Evolutionary conservation across 2,888 invertebrate species (phyloP).

Genomic region (Anoplius nigerrimus): DNA sequence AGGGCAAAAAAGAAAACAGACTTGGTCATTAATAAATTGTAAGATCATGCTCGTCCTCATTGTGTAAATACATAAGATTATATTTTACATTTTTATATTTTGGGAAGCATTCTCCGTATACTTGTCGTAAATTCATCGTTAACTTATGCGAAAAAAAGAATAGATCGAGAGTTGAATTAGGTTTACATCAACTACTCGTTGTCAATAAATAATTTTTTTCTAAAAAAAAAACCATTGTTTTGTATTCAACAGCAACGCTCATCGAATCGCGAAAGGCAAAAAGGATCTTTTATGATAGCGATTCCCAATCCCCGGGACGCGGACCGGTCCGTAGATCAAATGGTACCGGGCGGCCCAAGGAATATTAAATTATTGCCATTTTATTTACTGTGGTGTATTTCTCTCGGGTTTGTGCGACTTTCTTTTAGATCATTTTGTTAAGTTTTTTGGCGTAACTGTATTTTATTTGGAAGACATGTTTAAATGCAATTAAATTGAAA

Average conservation of each 20-base stretch:
- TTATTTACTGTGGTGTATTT: no score
- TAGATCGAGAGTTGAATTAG: slow-evolving; percentile 8
- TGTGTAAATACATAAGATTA: slow-evolving; percentile 30
- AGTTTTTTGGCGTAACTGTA: no score
- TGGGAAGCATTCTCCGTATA: slow-evolving; percentile 19
- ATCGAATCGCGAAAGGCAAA: slow-evolving; percentile 4
- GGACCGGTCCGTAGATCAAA: no score
- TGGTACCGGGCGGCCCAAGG: no score
- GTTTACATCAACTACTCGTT: slow-evolving; percentile 33
- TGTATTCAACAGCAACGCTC: slow-evolving; percentile 19
- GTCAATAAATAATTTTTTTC: slow-evolving; percentile 46
- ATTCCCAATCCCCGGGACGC: no score
- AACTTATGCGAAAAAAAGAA: neutral
- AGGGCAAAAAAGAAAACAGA: neutral
- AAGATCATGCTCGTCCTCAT: neutral
- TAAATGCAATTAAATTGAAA: no score
- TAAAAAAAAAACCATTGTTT: slow-evolving; percentile 22
- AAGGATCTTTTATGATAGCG: neutral
- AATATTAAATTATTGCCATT: no score
- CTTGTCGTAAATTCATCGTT: slow-evolving; percentile 13
- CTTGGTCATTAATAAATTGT: no score
- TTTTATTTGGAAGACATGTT: no score
- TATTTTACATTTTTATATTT: slow-evolving; percentile 52
- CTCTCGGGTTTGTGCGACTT: no score
- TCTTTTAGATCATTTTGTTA: no score